phyloP scores from a whole-genome alignment of 2,888 invertebrate species.

The Mythimna ferrago region DNA sequence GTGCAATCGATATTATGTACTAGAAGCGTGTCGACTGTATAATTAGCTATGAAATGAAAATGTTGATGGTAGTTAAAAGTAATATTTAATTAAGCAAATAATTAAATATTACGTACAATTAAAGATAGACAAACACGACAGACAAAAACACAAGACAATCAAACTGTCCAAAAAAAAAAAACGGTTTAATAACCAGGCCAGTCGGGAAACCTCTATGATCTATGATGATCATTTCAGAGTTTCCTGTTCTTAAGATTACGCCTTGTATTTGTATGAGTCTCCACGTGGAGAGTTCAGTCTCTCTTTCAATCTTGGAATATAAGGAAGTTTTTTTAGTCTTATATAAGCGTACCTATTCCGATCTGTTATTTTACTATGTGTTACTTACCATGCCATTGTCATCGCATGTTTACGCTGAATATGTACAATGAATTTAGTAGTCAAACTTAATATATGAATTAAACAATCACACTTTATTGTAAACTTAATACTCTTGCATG shows the following conservation, averaged over 20 bases:
- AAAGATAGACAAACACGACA: too few species aligned
- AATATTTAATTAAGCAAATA: too few species aligned
- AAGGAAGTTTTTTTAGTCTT: neutral
- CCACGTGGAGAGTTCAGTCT: too few species aligned
- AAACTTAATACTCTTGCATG: neutral
- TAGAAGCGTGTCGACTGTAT: neutral
- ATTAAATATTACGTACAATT: too few species aligned
- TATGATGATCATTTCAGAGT: neutral
- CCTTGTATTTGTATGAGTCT: neutral
- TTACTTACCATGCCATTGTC: neutral
- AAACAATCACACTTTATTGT: neutral
- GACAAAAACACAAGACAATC: too few species aligned
- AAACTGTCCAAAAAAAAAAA: too few species aligned
- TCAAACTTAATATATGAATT: too few species aligned
- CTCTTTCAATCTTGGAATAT: neutral
- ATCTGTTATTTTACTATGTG: neutral
- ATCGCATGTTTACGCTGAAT: neutral
- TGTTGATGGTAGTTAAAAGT: too few species aligned
- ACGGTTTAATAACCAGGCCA: too few species aligned
- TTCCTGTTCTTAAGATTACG: neutral
- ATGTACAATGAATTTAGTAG: neutral
- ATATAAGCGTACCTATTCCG: conserved; percentile 21
- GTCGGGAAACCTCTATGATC: too few species aligned
- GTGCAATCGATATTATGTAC: neutral
- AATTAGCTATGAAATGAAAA: too few species aligned